phyloP scores from a whole-genome alignment of 2,797 vertebrate genomes.

The Australoheros facetus region DNA sequence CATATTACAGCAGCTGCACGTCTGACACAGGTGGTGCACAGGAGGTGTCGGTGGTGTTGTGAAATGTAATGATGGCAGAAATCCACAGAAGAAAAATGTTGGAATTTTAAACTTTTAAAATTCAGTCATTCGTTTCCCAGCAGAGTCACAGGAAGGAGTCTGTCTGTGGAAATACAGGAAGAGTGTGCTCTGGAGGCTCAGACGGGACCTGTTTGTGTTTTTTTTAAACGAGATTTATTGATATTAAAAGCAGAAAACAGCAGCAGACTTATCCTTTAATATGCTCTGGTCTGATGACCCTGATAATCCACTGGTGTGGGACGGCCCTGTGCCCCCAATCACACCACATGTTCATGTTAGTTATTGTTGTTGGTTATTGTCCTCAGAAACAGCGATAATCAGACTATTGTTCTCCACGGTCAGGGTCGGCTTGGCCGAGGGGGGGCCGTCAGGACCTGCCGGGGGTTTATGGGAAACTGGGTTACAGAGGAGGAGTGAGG shows the following conservation, averaged over 20 bases:
- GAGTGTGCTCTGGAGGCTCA: neutral
- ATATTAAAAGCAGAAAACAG: neutral
- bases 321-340: slow-evolving; percentile 12
- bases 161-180: neutral
- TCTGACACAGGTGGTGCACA: neutral
- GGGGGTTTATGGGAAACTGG: slow-evolving; percentile 61
- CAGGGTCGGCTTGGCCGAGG: slow-evolving; percentile 28
- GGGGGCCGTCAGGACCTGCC: slow-evolving; percentile 10
- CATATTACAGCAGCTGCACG: neutral
- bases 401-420: slow-evolving; percentile 51
- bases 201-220: neutral
- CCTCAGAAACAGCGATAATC: slow-evolving; percentile 50
- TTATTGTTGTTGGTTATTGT: slow-evolving; percentile 49
- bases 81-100: neutral
- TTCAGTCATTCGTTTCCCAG: neutral
- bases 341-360: slow-evolving; percentile 38
- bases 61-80: neutral
- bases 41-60: neutral
- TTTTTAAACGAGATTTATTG: neutral
- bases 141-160: neutral
- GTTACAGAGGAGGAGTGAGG: slow-evolving; percentile 49
- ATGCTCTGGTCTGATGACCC: neutral
- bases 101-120: neutral
- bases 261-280: neutral
- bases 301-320: neutral